Percentiles rank a stretch among this genome's conserved stretches.
These are phyloP conservation scores for Remorina albescens DNA, from an alignment of 2,797 vertebrate genomes.

Conservation along the genomic window DNA sequence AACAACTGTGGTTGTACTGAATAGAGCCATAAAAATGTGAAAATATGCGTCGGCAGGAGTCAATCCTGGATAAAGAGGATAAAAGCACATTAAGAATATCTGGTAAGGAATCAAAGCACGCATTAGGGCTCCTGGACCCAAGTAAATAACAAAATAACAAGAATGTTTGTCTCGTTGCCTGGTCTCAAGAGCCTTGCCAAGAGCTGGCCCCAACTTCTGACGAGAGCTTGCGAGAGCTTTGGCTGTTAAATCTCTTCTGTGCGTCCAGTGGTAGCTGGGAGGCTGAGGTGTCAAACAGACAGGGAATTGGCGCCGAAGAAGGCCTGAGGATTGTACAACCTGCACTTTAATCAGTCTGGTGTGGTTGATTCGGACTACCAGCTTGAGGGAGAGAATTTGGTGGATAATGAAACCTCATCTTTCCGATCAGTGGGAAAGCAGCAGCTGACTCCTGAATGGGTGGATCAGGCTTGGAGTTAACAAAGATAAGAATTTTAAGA, in stretches of 20 bases:
- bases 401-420: slow-evolving; percentile 28
- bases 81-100: slow-evolving; percentile 21
- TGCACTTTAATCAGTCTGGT: slow-evolving; percentile 26
- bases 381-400: background rate
- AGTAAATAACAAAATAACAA: slow-evolving; percentile 32
- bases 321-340: slow-evolving; percentile 49
- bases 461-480: slow-evolving; percentile 11
- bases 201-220: slow-evolving; percentile 34
- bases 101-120: slow-evolving; percentile 26
- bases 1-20: background rate
- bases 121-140: slow-evolving; percentile 10
- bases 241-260: slow-evolving; percentile 48
- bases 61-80: slow-evolving; percentile 24
- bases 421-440: slow-evolving; percentile 6
- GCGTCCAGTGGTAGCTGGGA: slow-evolving; percentile 24
- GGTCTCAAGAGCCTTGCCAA: slow-evolving; percentile 12
- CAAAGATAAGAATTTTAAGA: background rate
- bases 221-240: slow-evolving; percentile 42
- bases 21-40: slow-evolving; percentile 27
- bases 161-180: slow-evolving; percentile 25
- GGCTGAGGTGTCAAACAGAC: slow-evolving; percentile 42
- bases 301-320: slow-evolving; percentile 48
- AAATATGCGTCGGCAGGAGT: slow-evolving; percentile 29
- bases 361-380: slow-evolving; percentile 23
- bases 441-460: slow-evolving; percentile 2